These are phyloP conservation scores for Metalampra italica DNA, from an alignment of 2,888 invertebrate genomes.

Conservation along the genomic window DNA sequence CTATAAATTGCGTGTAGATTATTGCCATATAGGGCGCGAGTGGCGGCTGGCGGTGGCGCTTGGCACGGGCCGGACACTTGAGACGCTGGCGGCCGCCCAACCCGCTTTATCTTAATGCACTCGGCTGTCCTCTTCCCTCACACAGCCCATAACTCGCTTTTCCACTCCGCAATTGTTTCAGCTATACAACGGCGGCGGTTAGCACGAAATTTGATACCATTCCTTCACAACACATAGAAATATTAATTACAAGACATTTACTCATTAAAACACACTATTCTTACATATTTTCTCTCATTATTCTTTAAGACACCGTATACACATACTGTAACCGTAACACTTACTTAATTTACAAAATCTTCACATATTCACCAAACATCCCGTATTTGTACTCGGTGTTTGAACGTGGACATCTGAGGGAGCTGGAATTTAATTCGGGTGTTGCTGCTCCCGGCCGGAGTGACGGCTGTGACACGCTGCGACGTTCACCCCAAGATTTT, in stretches of 20 bases:
- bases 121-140: constrained; percentile 59
- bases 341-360: constrained; percentile 24
- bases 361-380: constrained; percentile 37
- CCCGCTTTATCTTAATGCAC: constrained; percentile 71
- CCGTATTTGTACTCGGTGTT: constrained; percentile 38
- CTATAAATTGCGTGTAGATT: constrained; percentile 10
- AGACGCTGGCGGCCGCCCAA: constrained; percentile 63
- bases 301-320: no score
- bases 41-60: constrained; percentile 29
- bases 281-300: no score
- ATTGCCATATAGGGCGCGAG: constrained; percentile 9
- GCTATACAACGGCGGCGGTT: constrained; percentile 38
- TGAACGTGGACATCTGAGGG: constrained; percentile 36
- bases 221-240: constrained; percentile 6
- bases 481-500: constrained; percentile 52
- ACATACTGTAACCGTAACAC: no score
- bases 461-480: constrained; percentile 60
- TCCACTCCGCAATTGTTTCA: constrained; percentile 58
- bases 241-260: no score
- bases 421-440: constrained; percentile 72
- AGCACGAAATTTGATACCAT: constrained; percentile 40
- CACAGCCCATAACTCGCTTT: constrained; percentile 57
- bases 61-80: constrained; percentile 64
- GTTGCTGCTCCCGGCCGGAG: constrained; percentile 46
- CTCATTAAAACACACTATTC: no score